Evolutionary conservation across 64 coral and sea anemone genomes (phyloP).

Genomic region (Catalaphyllia jardinei): DNA sequence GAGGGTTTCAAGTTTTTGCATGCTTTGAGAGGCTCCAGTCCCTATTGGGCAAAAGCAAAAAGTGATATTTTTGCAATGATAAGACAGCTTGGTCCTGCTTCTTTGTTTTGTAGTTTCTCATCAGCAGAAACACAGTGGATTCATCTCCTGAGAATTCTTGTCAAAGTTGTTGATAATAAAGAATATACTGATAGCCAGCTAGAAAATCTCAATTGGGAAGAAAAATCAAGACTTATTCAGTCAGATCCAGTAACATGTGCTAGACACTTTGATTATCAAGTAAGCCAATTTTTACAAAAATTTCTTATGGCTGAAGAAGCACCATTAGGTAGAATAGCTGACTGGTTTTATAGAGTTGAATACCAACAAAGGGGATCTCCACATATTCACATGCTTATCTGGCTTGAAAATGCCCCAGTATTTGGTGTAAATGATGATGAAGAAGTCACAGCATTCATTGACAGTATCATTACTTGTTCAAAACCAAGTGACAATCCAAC

Average conservation of each 20-base stretch:
- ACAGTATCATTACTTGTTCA: constrained; percentile 42
- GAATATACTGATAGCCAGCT: too few species aligned
- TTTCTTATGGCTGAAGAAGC: background rate
- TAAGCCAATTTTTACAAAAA: background rate
- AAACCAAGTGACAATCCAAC: constrained; percentile 30
- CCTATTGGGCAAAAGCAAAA: too few species aligned
- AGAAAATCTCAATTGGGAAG: too few species aligned
- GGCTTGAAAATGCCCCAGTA: constrained; percentile 7
- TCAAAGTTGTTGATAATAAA: too few species aligned
- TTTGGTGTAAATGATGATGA: background rate
- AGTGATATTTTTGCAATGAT: constrained; percentile 69
- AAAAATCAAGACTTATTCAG: too few species aligned
- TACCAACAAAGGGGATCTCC: constrained; percentile 38
- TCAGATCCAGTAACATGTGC: too few species aligned
- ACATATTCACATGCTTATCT: constrained; percentile 52
- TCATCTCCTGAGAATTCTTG: too few species aligned
- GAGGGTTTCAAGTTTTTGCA: too few species aligned
- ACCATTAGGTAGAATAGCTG: background rate
- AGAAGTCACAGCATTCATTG: constrained; percentile 20
- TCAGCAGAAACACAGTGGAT: constrained; percentile 65
- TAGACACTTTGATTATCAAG: background rate
- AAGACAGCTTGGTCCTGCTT: constrained; percentile 76
- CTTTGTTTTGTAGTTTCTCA: constrained; percentile 74
- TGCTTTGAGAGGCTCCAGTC: too few species aligned
- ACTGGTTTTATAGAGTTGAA: background rate